Evolutionary conservation across 37 sponge, comb jelly and placozoan species (phyloP).

Genomic region (Lycopodina hypogea): DNA sequence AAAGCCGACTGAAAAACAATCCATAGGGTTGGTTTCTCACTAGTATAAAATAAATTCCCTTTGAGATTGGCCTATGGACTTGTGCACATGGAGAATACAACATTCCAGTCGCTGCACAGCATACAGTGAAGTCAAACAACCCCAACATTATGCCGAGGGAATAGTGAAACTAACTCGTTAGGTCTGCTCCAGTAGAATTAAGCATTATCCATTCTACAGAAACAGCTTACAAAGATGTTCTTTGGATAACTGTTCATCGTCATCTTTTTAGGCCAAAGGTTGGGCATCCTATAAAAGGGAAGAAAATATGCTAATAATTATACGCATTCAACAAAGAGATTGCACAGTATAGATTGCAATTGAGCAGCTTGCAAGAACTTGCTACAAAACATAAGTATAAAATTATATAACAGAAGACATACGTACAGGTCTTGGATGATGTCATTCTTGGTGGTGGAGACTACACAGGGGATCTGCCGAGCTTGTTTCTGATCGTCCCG

Average conservation of each 20-base stretch:
- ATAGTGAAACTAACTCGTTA: too few species aligned
- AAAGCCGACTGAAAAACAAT: too few species aligned
- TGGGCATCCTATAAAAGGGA: slow-evolving; percentile 25
- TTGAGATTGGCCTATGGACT: too few species aligned
- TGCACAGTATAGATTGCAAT: too few species aligned
- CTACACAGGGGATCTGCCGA: slow-evolving; percentile 33
- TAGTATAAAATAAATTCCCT: too few species aligned
- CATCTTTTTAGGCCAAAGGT: slow-evolving; percentile 46
- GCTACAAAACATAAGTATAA: neutral
- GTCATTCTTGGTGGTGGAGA: slow-evolving; percentile 20
- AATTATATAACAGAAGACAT: neutral
- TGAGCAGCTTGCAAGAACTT: too few species aligned
- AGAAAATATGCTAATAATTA: neutral
- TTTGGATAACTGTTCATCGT: slow-evolving; percentile 44
- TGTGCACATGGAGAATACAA: too few species aligned
- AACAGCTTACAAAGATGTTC: slow-evolving; percentile 43
- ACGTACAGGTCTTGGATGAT: slow-evolving; percentile 34
- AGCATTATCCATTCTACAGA: neutral
- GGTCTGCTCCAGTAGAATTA: too few species aligned
- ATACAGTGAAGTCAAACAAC: too few species aligned
- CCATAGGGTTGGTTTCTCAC: too few species aligned
- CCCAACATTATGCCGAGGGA: too few species aligned
- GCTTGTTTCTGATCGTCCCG: slow-evolving; percentile 22
- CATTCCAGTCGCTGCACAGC: too few species aligned
- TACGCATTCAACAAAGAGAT: neutral